A percentile compares a stretch with the other conserved stretches of the same genome.
Evolutionary conservation across 2,888 invertebrate genomes (phyloP).

Genomic region (Flexamia atlantica): DNA sequence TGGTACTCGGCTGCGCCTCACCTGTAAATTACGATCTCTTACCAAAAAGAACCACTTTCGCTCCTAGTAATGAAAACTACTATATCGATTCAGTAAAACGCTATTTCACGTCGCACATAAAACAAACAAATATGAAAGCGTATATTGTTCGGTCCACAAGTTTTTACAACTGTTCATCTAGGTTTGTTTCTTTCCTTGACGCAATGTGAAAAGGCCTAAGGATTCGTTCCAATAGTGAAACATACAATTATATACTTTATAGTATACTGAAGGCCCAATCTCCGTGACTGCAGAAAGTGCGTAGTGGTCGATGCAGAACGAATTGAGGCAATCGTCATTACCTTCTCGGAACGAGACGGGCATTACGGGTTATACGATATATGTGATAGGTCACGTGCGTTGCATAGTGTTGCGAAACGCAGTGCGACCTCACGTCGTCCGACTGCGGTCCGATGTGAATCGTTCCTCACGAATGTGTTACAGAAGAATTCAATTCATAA

Average conservation of each 20-base stretch:
- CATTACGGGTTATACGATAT: constrained; percentile 21
- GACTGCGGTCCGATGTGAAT: not conserved
- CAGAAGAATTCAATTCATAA: too few species aligned
- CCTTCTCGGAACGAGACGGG: not conserved
- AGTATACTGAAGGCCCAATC: not conserved
- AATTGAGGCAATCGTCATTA: constrained; percentile 14
- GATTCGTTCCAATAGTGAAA: constrained; percentile 6
- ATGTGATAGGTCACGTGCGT: constrained; percentile 16
- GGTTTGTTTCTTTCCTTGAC: not conserved
- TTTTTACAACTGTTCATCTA: too few species aligned
- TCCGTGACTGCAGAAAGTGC: not conserved
- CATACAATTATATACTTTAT: not conserved
- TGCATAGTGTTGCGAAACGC: not conserved
- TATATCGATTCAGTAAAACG: too few species aligned
- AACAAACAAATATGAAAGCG: too few species aligned
- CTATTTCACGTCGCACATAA: too few species aligned
- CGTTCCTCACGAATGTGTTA: not conserved
- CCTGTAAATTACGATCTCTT: too few species aligned
- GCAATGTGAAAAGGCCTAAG: not conserved
- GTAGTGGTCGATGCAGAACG: constrained; percentile 2
- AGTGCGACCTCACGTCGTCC: not conserved
- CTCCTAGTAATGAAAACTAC: too few species aligned
- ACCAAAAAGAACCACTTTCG: too few species aligned
- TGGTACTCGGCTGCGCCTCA: too few species aligned
- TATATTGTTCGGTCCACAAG: too few species aligned